Evolutionary conservation across 2,797 vertebrate genomes (phyloP).

Genomic region (Brachyrhaphis roseni): DNA sequence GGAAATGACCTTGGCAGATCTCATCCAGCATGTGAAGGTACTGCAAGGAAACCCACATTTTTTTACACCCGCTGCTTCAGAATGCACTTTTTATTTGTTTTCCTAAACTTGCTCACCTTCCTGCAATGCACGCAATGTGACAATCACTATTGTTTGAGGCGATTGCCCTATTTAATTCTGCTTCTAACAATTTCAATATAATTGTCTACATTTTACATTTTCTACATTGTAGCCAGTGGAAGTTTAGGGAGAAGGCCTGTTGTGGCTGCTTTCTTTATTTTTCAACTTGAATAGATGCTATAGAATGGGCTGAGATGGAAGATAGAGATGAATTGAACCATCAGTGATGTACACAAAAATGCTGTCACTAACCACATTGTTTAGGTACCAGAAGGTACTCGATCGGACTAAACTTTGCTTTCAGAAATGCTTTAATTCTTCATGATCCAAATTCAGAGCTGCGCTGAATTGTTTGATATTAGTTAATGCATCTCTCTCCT

Average conservation of each 20-base stretch:
- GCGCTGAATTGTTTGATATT: not conserved
- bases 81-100: conserved; percentile 36
- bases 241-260: not conserved
- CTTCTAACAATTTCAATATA: conserved; percentile 17
- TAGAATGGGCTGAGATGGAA: not conserved
- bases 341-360: not conserved
- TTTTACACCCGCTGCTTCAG: conserved; percentile 31
- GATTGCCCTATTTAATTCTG: conserved; percentile 37
- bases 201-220: not conserved
- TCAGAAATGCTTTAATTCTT: not conserved
- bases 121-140: conserved; percentile 48
- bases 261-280: not conserved
- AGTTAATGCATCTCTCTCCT: not conserved
- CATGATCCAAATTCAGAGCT: not conserved
- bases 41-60: conserved; percentile 41
- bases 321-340: not conserved
- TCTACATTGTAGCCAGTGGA: not conserved
- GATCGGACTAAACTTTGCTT: not conserved
- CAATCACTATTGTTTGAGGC: conserved; percentile 56
- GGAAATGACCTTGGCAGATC: conserved; percentile 85
- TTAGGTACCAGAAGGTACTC: not conserved
- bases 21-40: conserved; percentile 88
- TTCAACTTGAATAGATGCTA: not conserved
- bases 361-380: not conserved
- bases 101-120: conserved; percentile 44